Evolutionary conservation across 1,140 invertebrate species (phyloP).

Genomic region (Hirudo medicinalis): DNA sequence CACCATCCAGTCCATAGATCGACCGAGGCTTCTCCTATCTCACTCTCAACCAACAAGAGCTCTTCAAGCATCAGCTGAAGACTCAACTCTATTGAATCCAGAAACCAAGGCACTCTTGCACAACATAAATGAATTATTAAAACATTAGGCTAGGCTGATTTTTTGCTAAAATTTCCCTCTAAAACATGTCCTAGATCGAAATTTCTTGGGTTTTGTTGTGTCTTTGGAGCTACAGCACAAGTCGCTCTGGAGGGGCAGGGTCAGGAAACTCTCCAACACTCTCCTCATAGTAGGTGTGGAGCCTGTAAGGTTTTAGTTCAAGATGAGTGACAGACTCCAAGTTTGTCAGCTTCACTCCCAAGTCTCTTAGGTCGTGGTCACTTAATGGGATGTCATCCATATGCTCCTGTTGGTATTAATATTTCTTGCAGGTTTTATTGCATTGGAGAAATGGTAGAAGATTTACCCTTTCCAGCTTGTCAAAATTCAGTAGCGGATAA

Average conservation of each 20-base stretch:
- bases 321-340: slow-evolving; percentile 65
- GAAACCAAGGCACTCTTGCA: too few relatives aligned
- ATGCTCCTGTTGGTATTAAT: slow-evolving; percentile 50
- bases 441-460: not conserved
- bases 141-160: not conserved
- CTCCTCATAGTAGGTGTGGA: slow-evolving; percentile 56
- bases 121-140: too few relatives aligned
- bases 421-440: slow-evolving; percentile 24
- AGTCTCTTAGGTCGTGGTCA: slow-evolving; percentile 68
- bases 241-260: slow-evolving; percentile 48
- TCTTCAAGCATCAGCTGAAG: not conserved
- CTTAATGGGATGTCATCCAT: slow-evolving; percentile 55
- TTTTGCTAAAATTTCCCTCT: too few relatives aligned
- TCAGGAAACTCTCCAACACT: slow-evolving; percentile 59
- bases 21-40: too few relatives aligned
- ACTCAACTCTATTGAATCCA: too few relatives aligned
- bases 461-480: slow-evolving; percentile 62
- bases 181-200: too few relatives aligned
- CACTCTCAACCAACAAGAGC: too few relatives aligned
- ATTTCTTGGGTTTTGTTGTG: too few relatives aligned
- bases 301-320: slow-evolving; percentile 55
- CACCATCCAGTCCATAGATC: too few relatives aligned
- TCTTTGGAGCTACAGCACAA: slow-evolving; percentile 1
- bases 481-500: slow-evolving; percentile 52
- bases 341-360: slow-evolving; percentile 59